Evolutionary conservation across 2,797 vertebrate genomes (phyloP).

Genomic region (Cynodonichthys magdalenae): DNA sequence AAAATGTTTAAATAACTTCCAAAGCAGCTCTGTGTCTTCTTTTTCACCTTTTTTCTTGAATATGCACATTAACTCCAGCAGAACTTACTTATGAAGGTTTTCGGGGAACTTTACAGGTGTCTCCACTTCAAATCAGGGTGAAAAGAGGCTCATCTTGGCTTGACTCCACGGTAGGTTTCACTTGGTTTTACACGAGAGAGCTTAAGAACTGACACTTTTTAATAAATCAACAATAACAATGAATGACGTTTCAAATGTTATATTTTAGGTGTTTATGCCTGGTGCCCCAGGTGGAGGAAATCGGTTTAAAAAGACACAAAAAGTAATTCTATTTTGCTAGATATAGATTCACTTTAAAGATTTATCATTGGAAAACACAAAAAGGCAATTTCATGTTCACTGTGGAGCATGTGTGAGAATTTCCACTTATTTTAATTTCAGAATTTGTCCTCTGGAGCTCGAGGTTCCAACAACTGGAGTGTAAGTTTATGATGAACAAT

Average conservation of each 20-base stretch:
- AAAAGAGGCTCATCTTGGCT: conserved; percentile 66
- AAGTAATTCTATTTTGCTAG: conserved; percentile 52
- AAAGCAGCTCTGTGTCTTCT: conserved; percentile 61
- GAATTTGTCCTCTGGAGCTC: conserved; percentile 74
- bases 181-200: background rate
- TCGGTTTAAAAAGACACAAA: conserved; percentile 48
- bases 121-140: conserved; percentile 53
- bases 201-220: background rate
- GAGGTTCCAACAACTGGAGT: conserved; percentile 61
- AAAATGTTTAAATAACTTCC: conserved; percentile 58
- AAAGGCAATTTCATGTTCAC: conserved; percentile 21
- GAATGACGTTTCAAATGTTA: background rate
- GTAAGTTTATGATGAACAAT: conserved; percentile 63
- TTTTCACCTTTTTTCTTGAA: conserved; percentile 31
- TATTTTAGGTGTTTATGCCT: conserved; percentile 75
- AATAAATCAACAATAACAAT: background rate
- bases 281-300: conserved; percentile 68
- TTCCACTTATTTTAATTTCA: conserved; percentile 52
- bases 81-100: conserved; percentile 23
- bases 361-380: conserved; percentile 9
- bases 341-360: conserved; percentile 15
- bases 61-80: background rate
- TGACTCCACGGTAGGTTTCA: conserved; percentile 67
- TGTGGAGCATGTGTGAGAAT: conserved; percentile 11
- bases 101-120: conserved; percentile 51